Percentiles rank a stretch among this genome's conserved stretches.
These are phyloP conservation scores for Myrmecophaga tridactyla DNA, from an alignment of 2,113 vertebrate genomes.

Conservation along the genomic window DNA sequence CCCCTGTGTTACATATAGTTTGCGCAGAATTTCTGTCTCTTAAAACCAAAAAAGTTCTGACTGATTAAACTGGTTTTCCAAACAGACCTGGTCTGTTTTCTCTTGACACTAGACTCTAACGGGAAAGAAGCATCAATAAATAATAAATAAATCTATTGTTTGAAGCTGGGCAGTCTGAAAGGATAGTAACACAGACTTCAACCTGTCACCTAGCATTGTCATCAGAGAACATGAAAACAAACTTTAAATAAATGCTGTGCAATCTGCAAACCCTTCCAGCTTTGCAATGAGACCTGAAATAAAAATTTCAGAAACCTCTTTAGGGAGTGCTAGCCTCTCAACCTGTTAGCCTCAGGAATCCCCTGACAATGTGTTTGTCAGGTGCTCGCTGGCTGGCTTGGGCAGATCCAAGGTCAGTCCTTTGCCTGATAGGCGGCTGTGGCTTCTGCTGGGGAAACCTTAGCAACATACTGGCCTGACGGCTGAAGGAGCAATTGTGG, in stretches of 20 bases:
- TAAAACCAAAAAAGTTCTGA: neutral
- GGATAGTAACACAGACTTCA: neutral
- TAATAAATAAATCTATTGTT: neutral
- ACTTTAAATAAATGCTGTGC: neutral
- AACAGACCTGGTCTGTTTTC: neutral
- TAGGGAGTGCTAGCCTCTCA: neutral
- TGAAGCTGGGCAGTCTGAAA: neutral
- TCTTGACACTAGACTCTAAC: neutral
- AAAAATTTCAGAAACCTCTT: conserved; percentile 6
- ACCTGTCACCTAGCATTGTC: neutral
- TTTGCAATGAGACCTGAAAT: neutral
- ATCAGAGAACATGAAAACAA: neutral
- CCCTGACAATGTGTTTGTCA: neutral
- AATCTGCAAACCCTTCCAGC: neutral
- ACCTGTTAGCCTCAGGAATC: neutral
- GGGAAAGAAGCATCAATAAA: neutral
- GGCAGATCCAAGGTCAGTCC: neutral
- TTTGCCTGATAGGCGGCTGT: neutral
- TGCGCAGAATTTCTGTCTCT: neutral
- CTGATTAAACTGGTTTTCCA: neutral
- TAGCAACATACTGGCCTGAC: neutral
- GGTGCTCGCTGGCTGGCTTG: neutral
- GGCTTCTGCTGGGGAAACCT: neutral
- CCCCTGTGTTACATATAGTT: neutral
- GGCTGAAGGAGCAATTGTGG: neutral